These are phyloP conservation scores for Lymantria dispar DNA, from an alignment of 2,888 invertebrate genomes.

Conservation along the genomic window DNA sequence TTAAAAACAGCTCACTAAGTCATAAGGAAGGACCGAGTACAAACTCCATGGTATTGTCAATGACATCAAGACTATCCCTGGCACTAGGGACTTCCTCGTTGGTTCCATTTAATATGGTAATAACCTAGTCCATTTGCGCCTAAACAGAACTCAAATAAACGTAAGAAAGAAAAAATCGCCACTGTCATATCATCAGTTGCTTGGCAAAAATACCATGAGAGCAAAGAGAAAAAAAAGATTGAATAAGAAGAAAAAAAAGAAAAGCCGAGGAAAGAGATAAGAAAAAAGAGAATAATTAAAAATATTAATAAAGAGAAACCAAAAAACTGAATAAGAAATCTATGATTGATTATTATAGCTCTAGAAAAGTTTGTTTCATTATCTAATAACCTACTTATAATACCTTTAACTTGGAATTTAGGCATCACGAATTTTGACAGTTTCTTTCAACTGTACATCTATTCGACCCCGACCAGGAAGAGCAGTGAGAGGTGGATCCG, in stretches of 20 bases:
- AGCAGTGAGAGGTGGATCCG: no score
- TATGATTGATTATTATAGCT: not conserved
- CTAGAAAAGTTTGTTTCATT: no score
- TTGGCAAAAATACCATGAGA: conserved; percentile 7
- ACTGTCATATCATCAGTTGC: conserved; percentile 9
- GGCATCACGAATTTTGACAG: no score
- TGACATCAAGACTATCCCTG: conserved; percentile 1
- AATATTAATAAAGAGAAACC: not conserved
- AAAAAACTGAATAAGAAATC: no score
- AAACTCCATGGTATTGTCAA: not conserved
- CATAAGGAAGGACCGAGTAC: no score
- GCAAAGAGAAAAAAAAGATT: conserved; percentile 10
- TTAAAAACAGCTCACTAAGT: no score
- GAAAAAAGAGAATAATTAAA: conserved; percentile 1
- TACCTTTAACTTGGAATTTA: no score
- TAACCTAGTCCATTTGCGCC: conserved; percentile 21
- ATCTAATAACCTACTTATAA: no score
- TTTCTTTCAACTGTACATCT: no score
- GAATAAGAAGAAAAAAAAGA: conserved; percentile 6
- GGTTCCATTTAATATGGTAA: conserved; percentile 10
- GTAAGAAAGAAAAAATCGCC: conserved; percentile 4
- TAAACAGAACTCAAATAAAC: conserved; percentile 16
- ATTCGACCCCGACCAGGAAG: no score
- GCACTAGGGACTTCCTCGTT: conserved; percentile 8
- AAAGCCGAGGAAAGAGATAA: not conserved